Evolutionary conservation across 2,888 invertebrate species (phyloP), one percentile per base, ranked within the genome.

Genomic region (Mythimna lalbum): DNA sequence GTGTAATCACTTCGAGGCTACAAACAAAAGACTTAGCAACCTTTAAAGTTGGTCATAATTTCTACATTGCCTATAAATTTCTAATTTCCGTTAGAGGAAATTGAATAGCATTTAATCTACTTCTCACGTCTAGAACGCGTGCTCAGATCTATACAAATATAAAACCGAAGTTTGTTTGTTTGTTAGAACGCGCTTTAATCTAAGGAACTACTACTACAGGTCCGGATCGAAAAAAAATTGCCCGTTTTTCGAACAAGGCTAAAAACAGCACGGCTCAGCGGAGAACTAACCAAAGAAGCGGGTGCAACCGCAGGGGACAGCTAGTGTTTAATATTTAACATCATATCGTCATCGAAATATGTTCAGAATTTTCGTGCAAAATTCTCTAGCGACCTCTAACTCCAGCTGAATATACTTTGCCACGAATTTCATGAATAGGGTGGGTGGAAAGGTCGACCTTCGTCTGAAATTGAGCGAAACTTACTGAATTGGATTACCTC

Each of bases 361-460:
- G n/a, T 50, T 55, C 55, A 55, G 61, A 49, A 53, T 39, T 39
- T 71, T 78, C 64, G 52, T 55, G 55, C 73, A n/a, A 78, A 53
- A 61, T 19, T 74, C 55, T 36, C 66, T n/a, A 55, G 66, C 57
- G 66, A 68, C 70, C 62, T 63, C 47, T 63, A 66, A 59, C 55
- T 66, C 23, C 57, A 47, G 59, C 55, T 68, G 47, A 60, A 69
- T 71, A 71, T 64, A 71, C 53, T 81, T 73, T 67, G 55, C 65
- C 56, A 60, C 47, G 63, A 74, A 74, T 59, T 73, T 72, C 73
- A 73, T 69, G 69, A 79, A 72, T 77, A 67, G 62, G 52, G 64
- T 69, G 67, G 77, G 43, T 71, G 63, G 70, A 63, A 70, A 76
- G 73, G 73, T 69, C 64, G 78, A 57, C 78, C 81, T 79, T 78